Conservation (phyloP, 2,888 invertebrate genomes). For the Cecidostiba fungosa region DNA sequence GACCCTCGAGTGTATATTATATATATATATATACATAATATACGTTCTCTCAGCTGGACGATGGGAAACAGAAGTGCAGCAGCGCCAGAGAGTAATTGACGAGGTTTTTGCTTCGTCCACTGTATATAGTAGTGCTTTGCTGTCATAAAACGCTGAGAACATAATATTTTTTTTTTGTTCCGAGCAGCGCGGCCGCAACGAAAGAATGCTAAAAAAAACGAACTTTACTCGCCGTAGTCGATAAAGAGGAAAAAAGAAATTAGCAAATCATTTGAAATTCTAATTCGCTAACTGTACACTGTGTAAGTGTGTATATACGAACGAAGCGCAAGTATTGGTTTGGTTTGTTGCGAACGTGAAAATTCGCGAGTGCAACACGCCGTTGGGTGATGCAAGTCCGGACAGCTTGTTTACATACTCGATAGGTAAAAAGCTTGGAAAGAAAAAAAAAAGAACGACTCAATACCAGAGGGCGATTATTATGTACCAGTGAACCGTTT, state of each 20-base stretch:
- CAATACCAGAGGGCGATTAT: neutral
- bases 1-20: neutral
- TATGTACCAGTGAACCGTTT: neutral
- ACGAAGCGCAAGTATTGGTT: neutral
- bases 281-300: neutral
- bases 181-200: neutral
- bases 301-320: neutral
- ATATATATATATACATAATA: neutral
- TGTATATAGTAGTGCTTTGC: neutral
- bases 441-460: neutral
- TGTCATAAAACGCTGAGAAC: slow-evolving; percentile 16
- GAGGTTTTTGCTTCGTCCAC: slow-evolving; percentile 27
- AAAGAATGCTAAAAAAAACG: slow-evolving; percentile 7
- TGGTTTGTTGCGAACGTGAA: neutral
- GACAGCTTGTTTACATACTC: neutral
- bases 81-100: neutral
- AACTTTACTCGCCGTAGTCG: neutral
- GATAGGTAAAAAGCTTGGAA: neutral
- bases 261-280: slow-evolving; percentile 10
- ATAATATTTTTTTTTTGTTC: neutral
- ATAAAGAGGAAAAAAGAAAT: neutral
- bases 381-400: neutral
- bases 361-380: neutral
- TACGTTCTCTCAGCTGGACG: neutral
- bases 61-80: slow-evolving; percentile 17